Evolutionary conservation across 2,888 invertebrate genomes (phyloP).

Genomic region (Nemotelus pantherinus): DNA sequence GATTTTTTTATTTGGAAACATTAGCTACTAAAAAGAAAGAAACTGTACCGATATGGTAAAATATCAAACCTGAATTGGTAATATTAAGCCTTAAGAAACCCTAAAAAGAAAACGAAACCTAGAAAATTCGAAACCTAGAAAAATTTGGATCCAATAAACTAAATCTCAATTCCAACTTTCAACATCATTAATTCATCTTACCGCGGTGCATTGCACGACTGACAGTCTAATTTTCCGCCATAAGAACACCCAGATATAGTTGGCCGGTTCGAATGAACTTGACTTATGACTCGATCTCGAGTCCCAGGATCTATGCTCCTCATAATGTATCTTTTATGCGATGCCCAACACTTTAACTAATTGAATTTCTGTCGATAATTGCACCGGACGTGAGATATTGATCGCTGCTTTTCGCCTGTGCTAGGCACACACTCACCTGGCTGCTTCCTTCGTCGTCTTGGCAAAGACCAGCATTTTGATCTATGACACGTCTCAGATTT

Average conservation of each 20-base stretch:
- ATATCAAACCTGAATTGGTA: no score
- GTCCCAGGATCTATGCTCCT: no score
- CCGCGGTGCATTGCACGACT: slow-evolving; percentile 19
- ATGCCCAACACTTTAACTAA: slow-evolving; percentile 41
- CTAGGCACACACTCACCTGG: background rate
- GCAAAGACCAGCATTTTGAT: slow-evolving; percentile 7
- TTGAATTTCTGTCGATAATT: slow-evolving; percentile 50
- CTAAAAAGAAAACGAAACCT: no score
- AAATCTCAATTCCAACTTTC: slow-evolving; percentile 50
- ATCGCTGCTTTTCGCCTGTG: slow-evolving; percentile 33
- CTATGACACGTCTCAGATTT: slow-evolving; percentile 34
- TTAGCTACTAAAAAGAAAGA: no score
- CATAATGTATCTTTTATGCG: background rate
- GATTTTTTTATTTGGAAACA: no score
- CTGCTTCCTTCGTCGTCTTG: background rate
- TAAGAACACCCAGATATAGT: no score
- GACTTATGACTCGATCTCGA: background rate
- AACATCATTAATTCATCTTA: slow-evolving; percentile 26
- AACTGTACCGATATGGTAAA: no score
- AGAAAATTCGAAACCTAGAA: no score
- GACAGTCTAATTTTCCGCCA: background rate
- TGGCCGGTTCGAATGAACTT: background rate
- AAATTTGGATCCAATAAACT: slow-evolving; percentile 26
- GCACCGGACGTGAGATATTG: slow-evolving; percentile 49
- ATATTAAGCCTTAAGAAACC: no score